Percentiles rank a stretch among this genome's conserved stretches.
Evolutionary conservation across 2,113 vertebrate species (phyloP).

Genomic region (Heliornis fulica): DNA sequence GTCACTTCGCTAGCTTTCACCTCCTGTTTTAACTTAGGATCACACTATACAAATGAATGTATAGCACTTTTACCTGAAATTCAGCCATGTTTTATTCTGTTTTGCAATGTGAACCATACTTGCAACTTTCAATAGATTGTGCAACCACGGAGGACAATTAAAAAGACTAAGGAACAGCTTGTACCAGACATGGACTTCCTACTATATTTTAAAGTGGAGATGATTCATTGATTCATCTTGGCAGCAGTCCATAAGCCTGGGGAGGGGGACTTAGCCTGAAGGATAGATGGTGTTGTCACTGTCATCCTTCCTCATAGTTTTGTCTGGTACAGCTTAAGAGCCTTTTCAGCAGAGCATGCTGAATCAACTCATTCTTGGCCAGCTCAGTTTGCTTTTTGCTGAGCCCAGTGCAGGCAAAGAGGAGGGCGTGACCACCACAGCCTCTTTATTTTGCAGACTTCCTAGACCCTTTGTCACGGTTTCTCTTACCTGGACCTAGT

Average conservation of each 20-base stretch:
- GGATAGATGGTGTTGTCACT: conserved; percentile 11
- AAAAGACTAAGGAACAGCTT: not conserved
- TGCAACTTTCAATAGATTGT: not conserved
- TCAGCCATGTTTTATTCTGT: not conserved
- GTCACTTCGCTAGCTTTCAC: not conserved
- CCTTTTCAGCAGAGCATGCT: conserved; percentile 56
- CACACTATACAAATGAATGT: not conserved
- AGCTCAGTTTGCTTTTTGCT: conserved; percentile 46
- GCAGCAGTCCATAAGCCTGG: not conserved
- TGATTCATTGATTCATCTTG: conserved; percentile 21
- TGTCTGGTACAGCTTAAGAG: conserved; percentile 61
- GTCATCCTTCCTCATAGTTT: conserved; percentile 61
- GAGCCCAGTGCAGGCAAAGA: conserved; percentile 20
- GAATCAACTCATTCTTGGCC: conserved; percentile 62
- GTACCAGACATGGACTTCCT: not conserved
- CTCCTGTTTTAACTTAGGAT: not conserved
- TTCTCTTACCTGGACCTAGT: not conserved
- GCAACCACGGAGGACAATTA: not conserved
- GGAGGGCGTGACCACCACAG: not conserved
- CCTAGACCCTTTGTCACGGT: not conserved
- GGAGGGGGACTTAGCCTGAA: conserved; percentile 14
- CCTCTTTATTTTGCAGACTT: not conserved
- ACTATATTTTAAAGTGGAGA: not conserved
- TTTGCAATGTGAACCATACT: not conserved
- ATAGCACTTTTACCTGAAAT: not conserved